Base-by-base conservation (phyloP, 2,113 vertebrate species). In the Anguilla japonica region DNA sequence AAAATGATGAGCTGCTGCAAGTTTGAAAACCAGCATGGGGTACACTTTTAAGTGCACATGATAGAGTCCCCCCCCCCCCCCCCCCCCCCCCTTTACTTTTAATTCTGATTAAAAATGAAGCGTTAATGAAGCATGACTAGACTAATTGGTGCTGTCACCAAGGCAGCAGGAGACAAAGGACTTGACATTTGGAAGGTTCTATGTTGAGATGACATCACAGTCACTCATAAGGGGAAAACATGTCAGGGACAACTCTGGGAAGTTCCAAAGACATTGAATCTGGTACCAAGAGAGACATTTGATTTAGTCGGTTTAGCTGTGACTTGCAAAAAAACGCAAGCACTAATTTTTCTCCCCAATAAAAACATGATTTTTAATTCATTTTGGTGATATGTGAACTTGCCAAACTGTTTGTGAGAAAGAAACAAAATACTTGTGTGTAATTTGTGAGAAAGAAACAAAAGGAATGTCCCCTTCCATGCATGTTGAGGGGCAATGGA, bases 81-180 rank as follows among this genome's bases (percentile, higher is more conserved):
- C 88, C 85, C 83, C 39, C 60, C 50, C 5, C 57, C 39, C 39
- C 57, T 83, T 41, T 78, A 53, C 83, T 89, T 92, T 91, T 89
- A 90, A 90, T 92, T 91, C 91, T 91, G 92, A 92, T 92, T 91
- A 91, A 91, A 92, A 92, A 92, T 88, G 85, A 87, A 87, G 67
- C 79, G 88, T 91, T 92, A 92, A 92, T 92, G 92, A 91, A 91
- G 91, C 92, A 90, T 90, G 92, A 90, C 89, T 88, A 89, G 92
- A 92, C 92, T 92, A 91, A 92, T 92, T 92, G 92, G 90, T 81
- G 92, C 92, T 91, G 92, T 92, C 92, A 92, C 88, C 88, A 90
- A 87, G 91, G 88, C 91, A 86, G 90, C 91, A 88, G 91, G 89
- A 92, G 92, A 92, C 90, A 92, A 92, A 92, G 89, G 85, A 91